Evolutionary conservation across 2,113 vertebrate genomes (phyloP).

Genomic region (Pogonocichla stellata): DNA sequence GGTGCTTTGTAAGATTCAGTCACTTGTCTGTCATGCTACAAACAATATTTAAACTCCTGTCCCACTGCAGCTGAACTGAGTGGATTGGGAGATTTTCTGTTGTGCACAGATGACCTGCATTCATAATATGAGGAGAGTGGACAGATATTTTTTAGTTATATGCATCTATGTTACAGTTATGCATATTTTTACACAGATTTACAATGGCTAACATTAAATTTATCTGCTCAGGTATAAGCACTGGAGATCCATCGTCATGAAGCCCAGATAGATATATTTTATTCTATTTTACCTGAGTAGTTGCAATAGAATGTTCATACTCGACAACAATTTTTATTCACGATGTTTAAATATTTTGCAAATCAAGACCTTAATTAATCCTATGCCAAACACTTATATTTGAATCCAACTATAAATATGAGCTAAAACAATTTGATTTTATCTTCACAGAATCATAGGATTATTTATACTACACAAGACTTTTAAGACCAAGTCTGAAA

Average conservation of each 20-base stretch:
- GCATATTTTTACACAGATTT: neutral
- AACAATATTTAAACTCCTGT: neutral
- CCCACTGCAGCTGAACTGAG: neutral
- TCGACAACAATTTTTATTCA: neutral
- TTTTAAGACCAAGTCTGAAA: neutral
- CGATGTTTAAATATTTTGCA: neutral
- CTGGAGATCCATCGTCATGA: neutral
- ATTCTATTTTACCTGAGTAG: neutral
- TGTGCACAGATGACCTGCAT: neutral
- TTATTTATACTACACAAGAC: neutral
- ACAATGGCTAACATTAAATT: neutral
- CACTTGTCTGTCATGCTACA: neutral
- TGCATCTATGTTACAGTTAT: neutral
- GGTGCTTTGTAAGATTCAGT: neutral
- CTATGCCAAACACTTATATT: neutral
- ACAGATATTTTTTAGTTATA: neutral
- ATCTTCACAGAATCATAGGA: neutral
- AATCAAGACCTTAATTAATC: neutral
- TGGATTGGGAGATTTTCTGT: neutral
- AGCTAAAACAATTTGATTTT: neutral
- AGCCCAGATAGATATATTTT: neutral
- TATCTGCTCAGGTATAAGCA: neutral
- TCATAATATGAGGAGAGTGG: neutral
- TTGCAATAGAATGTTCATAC: neutral
- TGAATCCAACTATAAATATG: neutral